A percentile compares a stretch with the other conserved stretches of the same genome.
Conservation (phyloP, 2,113 vertebrate species). For the Gnathonemus echidnorhynchus region DNA sequence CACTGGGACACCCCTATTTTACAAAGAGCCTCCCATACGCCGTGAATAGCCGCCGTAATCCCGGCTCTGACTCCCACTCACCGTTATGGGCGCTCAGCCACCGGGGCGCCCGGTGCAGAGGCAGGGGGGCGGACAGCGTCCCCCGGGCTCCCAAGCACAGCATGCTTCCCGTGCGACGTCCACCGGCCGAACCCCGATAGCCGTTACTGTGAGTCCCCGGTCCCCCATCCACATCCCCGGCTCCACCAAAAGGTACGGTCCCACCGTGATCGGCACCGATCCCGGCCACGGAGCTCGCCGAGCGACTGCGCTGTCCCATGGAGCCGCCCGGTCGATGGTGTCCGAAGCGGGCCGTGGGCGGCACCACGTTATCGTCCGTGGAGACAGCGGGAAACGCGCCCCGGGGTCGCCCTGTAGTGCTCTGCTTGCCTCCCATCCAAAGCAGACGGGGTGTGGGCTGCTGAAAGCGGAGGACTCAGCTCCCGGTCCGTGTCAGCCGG, state of each 20-base stretch:
- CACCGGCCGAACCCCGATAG: slow-evolving; percentile 81
- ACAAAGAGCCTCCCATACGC: background rate
- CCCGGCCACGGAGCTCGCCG: slow-evolving; percentile 86
- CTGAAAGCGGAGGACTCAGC: slow-evolving; percentile 24
- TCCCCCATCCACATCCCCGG: slow-evolving; percentile 69
- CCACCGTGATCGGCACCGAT: slow-evolving; percentile 82
- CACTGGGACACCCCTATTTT: background rate
- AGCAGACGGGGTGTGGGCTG: slow-evolving; percentile 44
- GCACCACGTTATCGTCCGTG: slow-evolving; percentile 86
- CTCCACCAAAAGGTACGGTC: slow-evolving; percentile 74
- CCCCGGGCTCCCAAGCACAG: slow-evolving; percentile 90
- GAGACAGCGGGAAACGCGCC: slow-evolving; percentile 81
- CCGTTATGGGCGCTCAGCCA: slow-evolving; percentile 95
- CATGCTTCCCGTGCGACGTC: slow-evolving; percentile 87
- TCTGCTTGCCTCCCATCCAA: slow-evolving; percentile 89
- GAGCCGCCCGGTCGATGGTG: slow-evolving; percentile 81
- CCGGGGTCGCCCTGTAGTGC: slow-evolving; percentile 77
- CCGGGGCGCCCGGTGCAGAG: slow-evolving; percentile 89
- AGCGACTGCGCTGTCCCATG: slow-evolving; percentile 91
- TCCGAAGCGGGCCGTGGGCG: slow-evolving; percentile 79
- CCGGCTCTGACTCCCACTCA: slow-evolving; percentile 51
- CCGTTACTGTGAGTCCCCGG: slow-evolving; percentile 75
- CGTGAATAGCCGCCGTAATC: background rate
- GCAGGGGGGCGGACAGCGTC: slow-evolving; percentile 90
- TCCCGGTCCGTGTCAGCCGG: slow-evolving; percentile 24